These are phyloP conservation scores for Drosophila jambulina DNA, from an alignment of 1,140 invertebrate genomes.

Conservation along the genomic window DNA sequence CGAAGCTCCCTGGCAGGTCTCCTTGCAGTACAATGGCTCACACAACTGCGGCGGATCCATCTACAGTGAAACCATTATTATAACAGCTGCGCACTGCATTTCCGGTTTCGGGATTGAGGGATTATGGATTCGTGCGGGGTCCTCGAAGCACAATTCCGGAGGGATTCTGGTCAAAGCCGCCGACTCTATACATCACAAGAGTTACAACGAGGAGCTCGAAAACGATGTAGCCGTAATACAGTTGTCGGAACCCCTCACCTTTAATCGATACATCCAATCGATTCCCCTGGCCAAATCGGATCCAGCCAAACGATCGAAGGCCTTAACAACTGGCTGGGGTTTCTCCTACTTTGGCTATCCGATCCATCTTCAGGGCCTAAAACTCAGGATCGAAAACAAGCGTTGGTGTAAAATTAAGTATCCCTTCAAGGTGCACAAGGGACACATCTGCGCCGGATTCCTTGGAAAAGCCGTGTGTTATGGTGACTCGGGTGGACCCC, in stretches of 20 bases:
- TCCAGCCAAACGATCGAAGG: neutral
- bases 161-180: constrained; percentile 2
- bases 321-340: constrained; percentile 1
- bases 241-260: neutral
- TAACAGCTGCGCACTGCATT: constrained; percentile 87
- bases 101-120: fast-evolving
- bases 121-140: constrained; percentile 28
- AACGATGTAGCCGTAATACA: neutral
- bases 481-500: neutral
- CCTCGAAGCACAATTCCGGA: neutral
- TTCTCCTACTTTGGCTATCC: neutral
- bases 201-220: neutral
- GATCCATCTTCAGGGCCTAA: neutral
- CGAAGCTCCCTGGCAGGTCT: constrained; percentile 86
- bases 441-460: neutral
- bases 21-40: constrained; percentile 81
- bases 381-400: neutral
- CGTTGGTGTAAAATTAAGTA: neutral
- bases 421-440: neutral
- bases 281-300: neutral
- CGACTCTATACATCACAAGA: neutral
- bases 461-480: neutral
- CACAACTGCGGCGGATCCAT: constrained; percentile 87
- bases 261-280: neutral
- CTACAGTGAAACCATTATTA: constrained; percentile 84